phyloP scores from a whole-genome alignment of 2,113 vertebrate species.

The Monarcha castaneiventris region DNA sequence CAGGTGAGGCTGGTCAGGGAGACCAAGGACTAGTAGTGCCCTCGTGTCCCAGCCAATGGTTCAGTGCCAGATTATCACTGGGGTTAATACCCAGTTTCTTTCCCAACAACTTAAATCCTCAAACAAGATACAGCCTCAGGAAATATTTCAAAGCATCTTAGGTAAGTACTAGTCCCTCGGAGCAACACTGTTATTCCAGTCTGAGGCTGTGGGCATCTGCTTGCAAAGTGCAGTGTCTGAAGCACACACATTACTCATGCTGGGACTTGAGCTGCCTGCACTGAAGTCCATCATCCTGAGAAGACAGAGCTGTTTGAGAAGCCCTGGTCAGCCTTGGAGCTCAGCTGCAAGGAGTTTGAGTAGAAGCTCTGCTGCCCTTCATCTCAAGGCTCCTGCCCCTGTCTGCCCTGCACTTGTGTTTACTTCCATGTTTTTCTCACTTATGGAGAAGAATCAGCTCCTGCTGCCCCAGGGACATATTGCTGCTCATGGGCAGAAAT shows the following conservation, averaged over 20 bases:
- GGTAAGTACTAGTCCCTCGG: not conserved
- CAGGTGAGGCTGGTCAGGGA: not conserved
- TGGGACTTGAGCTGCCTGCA: not conserved
- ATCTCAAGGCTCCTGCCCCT: not conserved
- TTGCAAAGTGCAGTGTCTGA: not conserved
- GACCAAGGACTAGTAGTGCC: not conserved
- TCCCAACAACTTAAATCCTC: not conserved
- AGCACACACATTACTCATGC: fast-evolving
- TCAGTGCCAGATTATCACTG: not conserved
- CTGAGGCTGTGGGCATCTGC: not conserved
- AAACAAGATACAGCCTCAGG: not conserved
- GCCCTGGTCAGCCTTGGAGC: not conserved
- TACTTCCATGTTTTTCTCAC: not conserved
- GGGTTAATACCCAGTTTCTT: not conserved
- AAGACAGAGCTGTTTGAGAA: not conserved
- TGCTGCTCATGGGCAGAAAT: not conserved
- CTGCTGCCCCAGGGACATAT: not conserved
- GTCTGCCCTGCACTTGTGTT: not conserved
- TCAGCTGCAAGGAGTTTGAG: not conserved
- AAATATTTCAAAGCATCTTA: not conserved
- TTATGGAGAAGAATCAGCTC: not conserved
- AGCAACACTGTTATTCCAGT: not conserved
- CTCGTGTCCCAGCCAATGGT: not conserved
- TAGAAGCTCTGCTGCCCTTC: not conserved
- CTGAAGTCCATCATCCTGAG: not conserved